Conservation (phyloP, 2,113 vertebrate species). For the Oreotrochilus melanogaster region DNA sequence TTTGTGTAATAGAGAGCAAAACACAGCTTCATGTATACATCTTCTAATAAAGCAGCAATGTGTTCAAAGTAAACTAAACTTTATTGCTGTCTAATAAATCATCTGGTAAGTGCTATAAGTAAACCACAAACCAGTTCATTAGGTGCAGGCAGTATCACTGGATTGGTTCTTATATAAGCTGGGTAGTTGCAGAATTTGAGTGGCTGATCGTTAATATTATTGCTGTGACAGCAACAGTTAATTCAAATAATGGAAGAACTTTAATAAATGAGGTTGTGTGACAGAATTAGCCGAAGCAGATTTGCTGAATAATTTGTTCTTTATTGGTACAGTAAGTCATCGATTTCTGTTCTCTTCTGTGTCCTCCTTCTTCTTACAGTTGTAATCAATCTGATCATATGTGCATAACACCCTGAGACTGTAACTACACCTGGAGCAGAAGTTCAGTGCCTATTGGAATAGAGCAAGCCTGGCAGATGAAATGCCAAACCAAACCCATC, state of each 20-base stretch:
- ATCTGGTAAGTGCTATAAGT: slow-evolving; percentile 35
- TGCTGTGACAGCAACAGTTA: slow-evolving; percentile 61
- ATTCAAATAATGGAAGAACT: slow-evolving; percentile 51
- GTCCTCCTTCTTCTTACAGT: not conserved
- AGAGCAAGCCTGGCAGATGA: not conserved
- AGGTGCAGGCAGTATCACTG: not conserved
- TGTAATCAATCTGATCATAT: not conserved
- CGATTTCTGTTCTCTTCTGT: slow-evolving; percentile 41
- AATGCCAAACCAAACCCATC: not conserved
- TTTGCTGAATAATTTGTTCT: slow-evolving; percentile 64
- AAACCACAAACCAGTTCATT: slow-evolving; percentile 55
- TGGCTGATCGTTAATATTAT: slow-evolving; percentile 48
- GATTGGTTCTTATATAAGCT: slow-evolving; percentile 17
- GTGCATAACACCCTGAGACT: not conserved
- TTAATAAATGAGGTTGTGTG: slow-evolving; percentile 42
- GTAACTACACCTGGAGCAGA: not conserved
- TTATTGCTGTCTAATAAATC: slow-evolving; percentile 56
- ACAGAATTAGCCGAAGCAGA: slow-evolving; percentile 44
- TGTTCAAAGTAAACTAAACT: slow-evolving; percentile 28
- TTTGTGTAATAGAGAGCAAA: slow-evolving; percentile 34
- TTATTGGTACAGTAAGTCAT: slow-evolving; percentile 56
- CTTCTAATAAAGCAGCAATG: not conserved
- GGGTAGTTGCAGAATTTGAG: not conserved
- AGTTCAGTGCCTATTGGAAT: not conserved
- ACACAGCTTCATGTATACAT: slow-evolving; percentile 3